Evolutionary conservation across 2,113 vertebrate genomes (phyloP).

Genomic region (Neogale vison): DNA sequence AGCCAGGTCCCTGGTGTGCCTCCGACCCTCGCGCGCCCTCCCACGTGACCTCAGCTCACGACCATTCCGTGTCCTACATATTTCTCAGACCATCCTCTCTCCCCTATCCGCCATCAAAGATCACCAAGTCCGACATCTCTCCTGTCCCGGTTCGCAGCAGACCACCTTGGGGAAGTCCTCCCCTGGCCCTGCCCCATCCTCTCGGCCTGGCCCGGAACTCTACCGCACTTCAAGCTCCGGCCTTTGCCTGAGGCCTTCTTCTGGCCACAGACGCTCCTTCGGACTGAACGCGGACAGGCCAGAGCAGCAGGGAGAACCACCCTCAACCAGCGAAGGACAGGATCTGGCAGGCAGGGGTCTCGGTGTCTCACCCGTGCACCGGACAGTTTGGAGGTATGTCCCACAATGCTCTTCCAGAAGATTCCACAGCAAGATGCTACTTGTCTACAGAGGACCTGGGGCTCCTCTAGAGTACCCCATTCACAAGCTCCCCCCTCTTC

Average conservation of each 20-base stretch:
- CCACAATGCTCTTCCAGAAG: not conserved
- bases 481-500: not conserved
- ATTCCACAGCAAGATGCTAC: too few species aligned
- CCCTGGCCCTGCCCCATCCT: not conserved
- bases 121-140: not conserved
- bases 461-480: not conserved
- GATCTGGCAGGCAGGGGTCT: not conserved
- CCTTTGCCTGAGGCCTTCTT: not conserved
- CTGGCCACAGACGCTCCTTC: not conserved
- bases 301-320: not conserved
- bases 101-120: not conserved
- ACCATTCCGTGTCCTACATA: not conserved
- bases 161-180: not conserved
- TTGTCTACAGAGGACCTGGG: not conserved
- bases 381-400: not conserved
- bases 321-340: not conserved
- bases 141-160: not conserved
- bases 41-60: not conserved
- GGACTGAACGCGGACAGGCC: not conserved
- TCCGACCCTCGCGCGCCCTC: not conserved
- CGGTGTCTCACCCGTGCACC: not conserved
- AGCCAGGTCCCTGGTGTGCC: too few species aligned
- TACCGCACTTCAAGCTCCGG: not conserved
- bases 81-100: not conserved
- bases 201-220: not conserved